Evolutionary conservation across 2,113 vertebrate genomes (phyloP).

Genomic region (Tetraodon nigroviridis): DNA sequence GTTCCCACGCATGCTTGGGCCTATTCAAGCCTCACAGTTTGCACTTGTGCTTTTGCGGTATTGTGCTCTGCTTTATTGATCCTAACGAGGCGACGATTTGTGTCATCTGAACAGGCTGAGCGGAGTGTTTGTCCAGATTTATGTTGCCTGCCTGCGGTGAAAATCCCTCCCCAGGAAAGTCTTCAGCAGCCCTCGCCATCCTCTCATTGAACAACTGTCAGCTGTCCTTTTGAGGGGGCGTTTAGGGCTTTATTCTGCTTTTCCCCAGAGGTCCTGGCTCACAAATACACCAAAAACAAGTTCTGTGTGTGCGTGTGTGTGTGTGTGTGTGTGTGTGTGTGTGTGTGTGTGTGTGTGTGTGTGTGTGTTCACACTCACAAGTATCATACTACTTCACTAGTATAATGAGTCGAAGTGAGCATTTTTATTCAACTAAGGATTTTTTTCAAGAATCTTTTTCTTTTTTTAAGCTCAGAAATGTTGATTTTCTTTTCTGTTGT

Average conservation of each 20-base stretch:
- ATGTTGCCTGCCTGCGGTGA: slow-evolving; percentile 54
- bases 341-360: no score
- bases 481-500: no score
- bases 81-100: slow-evolving; percentile 63
- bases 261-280: slow-evolving; percentile 39
- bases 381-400: no score
- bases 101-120: slow-evolving; percentile 55
- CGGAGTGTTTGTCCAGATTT: slow-evolving; percentile 64
- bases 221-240: slow-evolving; percentile 54
- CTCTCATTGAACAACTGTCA: slow-evolving; percentile 69
- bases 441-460: no score
- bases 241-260: slow-evolving; percentile 47
- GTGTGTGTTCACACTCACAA: no score
- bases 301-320: not conserved
- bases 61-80: slow-evolving; percentile 74
- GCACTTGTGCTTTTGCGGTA: slow-evolving; percentile 63
- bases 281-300: slow-evolving; percentile 28
- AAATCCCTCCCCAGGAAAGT: slow-evolving; percentile 68
- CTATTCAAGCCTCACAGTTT: slow-evolving; percentile 55
- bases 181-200: slow-evolving; percentile 61
- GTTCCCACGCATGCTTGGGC: slow-evolving; percentile 68
- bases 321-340: no score
- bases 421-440: no score
- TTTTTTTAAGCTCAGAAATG: no score
- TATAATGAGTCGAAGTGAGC: no score